Evolutionary conservation across 2,888 invertebrate genomes (phyloP), one percentile per base, ranked within the genome.

Genomic region (Lasioglossum malachurum): DNA sequence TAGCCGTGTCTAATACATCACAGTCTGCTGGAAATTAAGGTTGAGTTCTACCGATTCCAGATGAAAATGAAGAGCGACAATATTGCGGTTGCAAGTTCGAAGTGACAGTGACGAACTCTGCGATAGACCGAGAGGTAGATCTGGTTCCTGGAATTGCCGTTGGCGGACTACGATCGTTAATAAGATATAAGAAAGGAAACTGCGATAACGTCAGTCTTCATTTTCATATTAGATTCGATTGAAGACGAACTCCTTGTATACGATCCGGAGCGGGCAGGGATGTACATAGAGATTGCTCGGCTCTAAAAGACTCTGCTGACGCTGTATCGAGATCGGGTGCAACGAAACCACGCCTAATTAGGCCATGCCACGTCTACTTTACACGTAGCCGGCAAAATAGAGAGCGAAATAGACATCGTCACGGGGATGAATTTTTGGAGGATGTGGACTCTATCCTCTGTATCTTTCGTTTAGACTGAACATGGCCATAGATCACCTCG

Each of bases 141-240:
- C 60, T 7, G 27, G 5, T 0, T 27, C 27, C 53, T 53, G 23
- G n/a, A 27, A 27, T 27, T 27, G 27, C 27, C 16, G n/a, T 27
- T 27, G 60, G 16, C 5, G 27, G 60, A 60, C 27, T 27, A 12
- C 27, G 27, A 27, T n/a, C 27, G 27, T 60, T 60, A 60, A 60
- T 60, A 60, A 60, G 27, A 27, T 27, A 60, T 60, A 27, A 5
- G 60, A 60, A 60, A 60, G 60, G 27, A 27, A 27, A 27, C n/a
- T 79, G 80, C 44, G 74, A 82, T 27, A 60, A 60, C 27, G 60
- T 27, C 60, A 27, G 14, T 27, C 60, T 60, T 27, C 60, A 60
- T 60, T 60, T 60, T 60, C 60, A 60, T 60, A 60, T n/a, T 60
- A 60, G 60, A 60, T 14, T 27, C 27, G 14, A 27, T 27, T 14